Base-by-base conservation (phyloP, 2,113 vertebrate genomes). In the Colossoma macropomum region DNA sequence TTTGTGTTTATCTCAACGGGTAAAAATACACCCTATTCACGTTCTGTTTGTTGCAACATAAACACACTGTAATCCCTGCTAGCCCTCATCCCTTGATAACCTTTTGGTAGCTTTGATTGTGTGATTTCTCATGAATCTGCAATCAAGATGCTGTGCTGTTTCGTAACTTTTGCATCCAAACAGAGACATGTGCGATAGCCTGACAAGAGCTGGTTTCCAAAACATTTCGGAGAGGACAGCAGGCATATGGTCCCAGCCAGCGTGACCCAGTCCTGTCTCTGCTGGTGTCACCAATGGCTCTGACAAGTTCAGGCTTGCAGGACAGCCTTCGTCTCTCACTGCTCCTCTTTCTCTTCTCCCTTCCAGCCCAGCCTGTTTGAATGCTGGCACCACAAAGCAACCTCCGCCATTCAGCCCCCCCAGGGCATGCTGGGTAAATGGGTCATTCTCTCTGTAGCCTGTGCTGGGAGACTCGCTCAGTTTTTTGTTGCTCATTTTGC, bases 401-500 rank as follows among this genome's bases (percentile, higher is more conserved):
- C 79, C 65, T 74, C 81, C 69, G 85, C 68, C 80, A 79, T 89
- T 75, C 65, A 77, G 28, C 34, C 71, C 88, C 83, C 76, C 34
- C 1, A 59, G 86, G 89, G 88, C 90, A 86, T 88, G 90, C 72
- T 91, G 87, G 23, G 59, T 87, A 94, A 91, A 81, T 93, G 85
- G 92, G 92, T 92, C 92, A 92, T n/a, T 25, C 85, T 82, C 77
- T 87, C 70, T 38, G 81, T 84, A 81, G 73, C 72, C 82, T 74
- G 79, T 68, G 70, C 79, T 73, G 68, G 34, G 72, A 86, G 63
- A 71, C 75, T 88, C 77, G 66, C 82, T 84, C 72, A 63, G 82
- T 38, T 84, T 80, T 81, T 50, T 73, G 79, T 71, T 88, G 81
- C 74, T 88, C 80, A 85, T 88, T 87, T 82, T 56, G 75, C 38